A percentile compares a stretch with the other conserved stretches of the same genome.
These are phyloP conservation scores for Psittacula cyanocephala DNA, from an alignment of 2,113 vertebrate genomes.

Conservation along the genomic window DNA sequence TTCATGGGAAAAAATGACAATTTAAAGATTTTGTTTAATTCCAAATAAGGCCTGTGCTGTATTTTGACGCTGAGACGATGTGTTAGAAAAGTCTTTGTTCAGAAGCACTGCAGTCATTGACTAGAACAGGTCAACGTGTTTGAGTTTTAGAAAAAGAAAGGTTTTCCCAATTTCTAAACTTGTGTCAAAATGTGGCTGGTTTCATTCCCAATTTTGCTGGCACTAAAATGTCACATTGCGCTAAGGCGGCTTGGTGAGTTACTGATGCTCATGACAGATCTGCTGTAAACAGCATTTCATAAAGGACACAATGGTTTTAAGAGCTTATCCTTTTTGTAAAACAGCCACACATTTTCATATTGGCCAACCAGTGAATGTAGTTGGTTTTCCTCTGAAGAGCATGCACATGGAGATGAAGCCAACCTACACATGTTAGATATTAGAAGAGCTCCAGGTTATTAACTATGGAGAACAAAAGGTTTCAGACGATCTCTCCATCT, in stretches of 20 bases:
- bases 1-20: not conserved
- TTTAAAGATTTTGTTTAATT: not conserved
- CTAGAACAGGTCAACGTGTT: not conserved
- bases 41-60: not conserved
- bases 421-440: not conserved
- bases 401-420: not conserved
- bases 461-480: conserved; percentile 60
- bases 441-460: conserved; percentile 59
- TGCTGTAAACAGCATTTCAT: conserved; percentile 48
- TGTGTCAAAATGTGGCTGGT: not conserved
- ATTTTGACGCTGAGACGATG: not conserved
- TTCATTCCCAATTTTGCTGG: not conserved
- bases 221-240: not conserved
- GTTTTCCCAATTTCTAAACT: conserved; percentile 5
- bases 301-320: not conserved
- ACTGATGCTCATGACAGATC: conserved; percentile 39
- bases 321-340: not conserved
- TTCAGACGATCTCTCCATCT: conserved; percentile 52
- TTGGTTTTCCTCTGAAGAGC: conserved; percentile 25
- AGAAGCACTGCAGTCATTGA: not conserved
- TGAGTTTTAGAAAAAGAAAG: not conserved
- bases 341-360: not conserved
- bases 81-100: not conserved
- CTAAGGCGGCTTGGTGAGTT: not conserved
- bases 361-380: not conserved